Conservation (phyloP, 2,888 invertebrate genomes). For the Pandemis corylana region DNA sequence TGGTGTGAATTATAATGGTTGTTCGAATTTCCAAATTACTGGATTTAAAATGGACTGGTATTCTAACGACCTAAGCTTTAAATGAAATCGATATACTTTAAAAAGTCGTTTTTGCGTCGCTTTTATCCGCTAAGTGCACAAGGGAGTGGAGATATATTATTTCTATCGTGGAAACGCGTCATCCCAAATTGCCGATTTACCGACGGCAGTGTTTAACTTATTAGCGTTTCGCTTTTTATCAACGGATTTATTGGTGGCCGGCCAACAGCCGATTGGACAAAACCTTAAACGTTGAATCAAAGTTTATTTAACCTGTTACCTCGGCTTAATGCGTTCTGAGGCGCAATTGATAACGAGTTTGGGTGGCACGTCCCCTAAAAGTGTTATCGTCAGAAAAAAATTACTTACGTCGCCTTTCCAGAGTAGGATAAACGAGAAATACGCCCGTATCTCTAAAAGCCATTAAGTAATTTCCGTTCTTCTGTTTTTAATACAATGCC, state of each 20-base stretch:
- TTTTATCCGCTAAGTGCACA: slow-evolving; percentile 17
- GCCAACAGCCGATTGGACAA: slow-evolving; percentile 56
- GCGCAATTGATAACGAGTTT: slow-evolving; percentile 72
- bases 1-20: not conserved
- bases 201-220: slow-evolving; percentile 63
- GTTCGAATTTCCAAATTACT: not conserved
- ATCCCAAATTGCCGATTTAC: slow-evolving; percentile 55
- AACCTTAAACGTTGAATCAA: slow-evolving; percentile 74
- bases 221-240: slow-evolving; percentile 76
- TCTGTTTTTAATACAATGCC: slow-evolving; percentile 47
- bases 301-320: slow-evolving; percentile 69
- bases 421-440: slow-evolving; percentile 57
- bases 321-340: slow-evolving; percentile 72
- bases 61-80: not conserved
- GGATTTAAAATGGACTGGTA: not conserved
- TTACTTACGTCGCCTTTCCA: slow-evolving; percentile 51
- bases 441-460: slow-evolving; percentile 59
- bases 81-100: not conserved
- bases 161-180: slow-evolving; percentile 28
- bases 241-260: slow-evolving; percentile 76
- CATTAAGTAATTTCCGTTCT: slow-evolving; percentile 64
- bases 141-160: slow-evolving; percentile 11
- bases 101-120: not conserved
- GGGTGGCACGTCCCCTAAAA: slow-evolving; percentile 73
- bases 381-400: slow-evolving; percentile 65